A percentile compares a stretch with the other conserved stretches of the same genome.
phyloP scores from a whole-genome alignment of 2,797 vertebrate species.

The Enteromius anoplus region DNA sequence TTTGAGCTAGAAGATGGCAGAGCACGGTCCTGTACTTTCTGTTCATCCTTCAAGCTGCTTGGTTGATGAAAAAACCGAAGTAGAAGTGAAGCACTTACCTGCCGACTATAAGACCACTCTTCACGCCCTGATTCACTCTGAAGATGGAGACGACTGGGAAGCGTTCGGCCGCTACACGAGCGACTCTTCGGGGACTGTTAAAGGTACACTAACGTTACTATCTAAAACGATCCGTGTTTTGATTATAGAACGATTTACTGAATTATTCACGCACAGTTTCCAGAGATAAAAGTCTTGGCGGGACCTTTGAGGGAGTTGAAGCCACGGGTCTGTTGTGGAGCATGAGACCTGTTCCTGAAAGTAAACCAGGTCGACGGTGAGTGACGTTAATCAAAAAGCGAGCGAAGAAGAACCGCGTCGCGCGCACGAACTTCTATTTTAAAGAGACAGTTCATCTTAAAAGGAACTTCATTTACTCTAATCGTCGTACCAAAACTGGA shows the following conservation, averaged over 20 bases:
- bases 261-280: slow-evolving; percentile 62
- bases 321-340: slow-evolving; percentile 80
- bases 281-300: slow-evolving; percentile 71
- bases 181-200: slow-evolving; percentile 64
- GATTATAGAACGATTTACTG: not conserved
- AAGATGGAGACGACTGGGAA: slow-evolving; percentile 73
- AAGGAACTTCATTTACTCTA: not conserved
- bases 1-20: slow-evolving; percentile 21
- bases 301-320: slow-evolving; percentile 75
- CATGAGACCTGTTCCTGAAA: slow-evolving; percentile 73
- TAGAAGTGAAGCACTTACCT: slow-evolving; percentile 61
- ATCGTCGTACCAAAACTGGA: not conserved
- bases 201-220: slow-evolving; percentile 58
- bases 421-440: not conserved
- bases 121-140: slow-evolving; percentile 64
- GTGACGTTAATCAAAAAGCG: not conserved
- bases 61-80: slow-evolving; percentile 67
- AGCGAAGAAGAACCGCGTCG: not conserved
- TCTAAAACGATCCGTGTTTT: not conserved
- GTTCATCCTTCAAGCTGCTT: slow-evolving; percentile 71
- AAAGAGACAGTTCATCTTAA: not conserved
- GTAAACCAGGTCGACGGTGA: slow-evolving; percentile 72
- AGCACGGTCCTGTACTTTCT: slow-evolving; percentile 55
- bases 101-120: slow-evolving; percentile 66
- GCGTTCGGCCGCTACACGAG: slow-evolving; percentile 71